phyloP scores from a whole-genome alignment of 2,113 vertebrate species.

The Psephotus haematonotus region DNA sequence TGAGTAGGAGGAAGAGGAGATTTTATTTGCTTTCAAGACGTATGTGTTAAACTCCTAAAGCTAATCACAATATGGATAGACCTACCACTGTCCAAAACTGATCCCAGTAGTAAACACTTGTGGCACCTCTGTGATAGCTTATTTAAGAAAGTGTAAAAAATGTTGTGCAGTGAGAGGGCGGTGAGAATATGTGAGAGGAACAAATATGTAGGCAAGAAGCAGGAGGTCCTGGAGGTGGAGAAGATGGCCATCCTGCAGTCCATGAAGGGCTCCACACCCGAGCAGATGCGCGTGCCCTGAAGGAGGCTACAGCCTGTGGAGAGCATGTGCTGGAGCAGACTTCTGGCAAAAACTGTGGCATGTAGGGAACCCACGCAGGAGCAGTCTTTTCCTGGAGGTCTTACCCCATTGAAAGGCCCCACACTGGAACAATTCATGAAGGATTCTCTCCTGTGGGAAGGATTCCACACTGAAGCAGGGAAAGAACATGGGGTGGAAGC shows the following conservation, averaged over 20 bases:
- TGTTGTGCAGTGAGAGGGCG: not conserved
- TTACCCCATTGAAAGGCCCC: not conserved
- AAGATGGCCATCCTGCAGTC: not conserved
- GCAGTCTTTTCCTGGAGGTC: not conserved
- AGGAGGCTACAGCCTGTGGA: not conserved
- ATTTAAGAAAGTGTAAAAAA: not conserved
- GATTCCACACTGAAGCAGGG: not conserved
- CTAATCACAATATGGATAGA: not conserved
- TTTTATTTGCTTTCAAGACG: not conserved
- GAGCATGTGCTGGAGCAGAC: not conserved
- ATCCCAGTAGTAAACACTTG: accelerated
- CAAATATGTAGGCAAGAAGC: not conserved
- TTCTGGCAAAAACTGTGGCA: not conserved
- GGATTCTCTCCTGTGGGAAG: not conserved
- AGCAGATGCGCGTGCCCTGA: not conserved
- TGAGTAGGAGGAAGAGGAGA: not conserved
- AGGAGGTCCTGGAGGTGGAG: not conserved
- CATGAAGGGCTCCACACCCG: accelerated
- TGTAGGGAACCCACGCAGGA: not conserved
- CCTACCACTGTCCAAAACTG: not conserved
- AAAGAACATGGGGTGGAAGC: not conserved
- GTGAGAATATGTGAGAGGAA: not conserved
- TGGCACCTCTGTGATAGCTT: accelerated
- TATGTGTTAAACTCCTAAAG: not conserved
- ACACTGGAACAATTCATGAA: not conserved